Evolutionary conservation across 2,113 vertebrate species (phyloP).

Genomic region (Stictonetta naevosa): DNA sequence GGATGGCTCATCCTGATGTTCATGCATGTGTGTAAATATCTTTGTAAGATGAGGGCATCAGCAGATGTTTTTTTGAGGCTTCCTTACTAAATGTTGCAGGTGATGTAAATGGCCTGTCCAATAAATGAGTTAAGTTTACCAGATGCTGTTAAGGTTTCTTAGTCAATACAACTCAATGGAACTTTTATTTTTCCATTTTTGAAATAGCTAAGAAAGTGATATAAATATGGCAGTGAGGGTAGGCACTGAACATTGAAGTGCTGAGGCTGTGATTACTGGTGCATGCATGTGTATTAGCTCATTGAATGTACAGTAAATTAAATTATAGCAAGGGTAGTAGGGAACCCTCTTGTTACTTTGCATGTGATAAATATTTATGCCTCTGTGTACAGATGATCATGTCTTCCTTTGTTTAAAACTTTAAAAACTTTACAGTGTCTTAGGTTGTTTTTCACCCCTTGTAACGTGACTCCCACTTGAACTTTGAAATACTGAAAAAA

Average conservation of each 20-base stretch:
- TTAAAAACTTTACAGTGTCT: not conserved
- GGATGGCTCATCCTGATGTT: not conserved
- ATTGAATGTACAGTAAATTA: rapidly evolving
- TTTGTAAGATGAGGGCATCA: not conserved
- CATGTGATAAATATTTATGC: not conserved
- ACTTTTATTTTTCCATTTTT: not conserved
- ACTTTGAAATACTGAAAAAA: not conserved
- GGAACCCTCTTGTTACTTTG: not conserved
- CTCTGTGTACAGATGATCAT: not conserved
- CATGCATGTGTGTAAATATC: not conserved
- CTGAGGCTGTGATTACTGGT: not conserved
- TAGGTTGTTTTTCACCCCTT: not conserved
- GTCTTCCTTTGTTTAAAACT: not conserved
- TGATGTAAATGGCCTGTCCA: not conserved
- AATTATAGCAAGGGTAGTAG: not conserved
- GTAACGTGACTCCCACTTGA: not conserved
- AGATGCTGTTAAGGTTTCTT: not conserved
- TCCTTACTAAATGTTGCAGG: not conserved
- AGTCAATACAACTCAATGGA: not conserved
- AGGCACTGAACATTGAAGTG: not conserved
- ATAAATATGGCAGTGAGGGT: not conserved
- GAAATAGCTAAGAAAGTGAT: not conserved
- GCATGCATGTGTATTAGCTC: not conserved
- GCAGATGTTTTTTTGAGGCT: not conserved
- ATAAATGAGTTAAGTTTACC: not conserved